A percentile compares a stretch with the other conserved stretches of the same genome.
Evolutionary conservation across 2,888 invertebrate genomes (phyloP).

Genomic region (Sesia bembeciformis): DNA sequence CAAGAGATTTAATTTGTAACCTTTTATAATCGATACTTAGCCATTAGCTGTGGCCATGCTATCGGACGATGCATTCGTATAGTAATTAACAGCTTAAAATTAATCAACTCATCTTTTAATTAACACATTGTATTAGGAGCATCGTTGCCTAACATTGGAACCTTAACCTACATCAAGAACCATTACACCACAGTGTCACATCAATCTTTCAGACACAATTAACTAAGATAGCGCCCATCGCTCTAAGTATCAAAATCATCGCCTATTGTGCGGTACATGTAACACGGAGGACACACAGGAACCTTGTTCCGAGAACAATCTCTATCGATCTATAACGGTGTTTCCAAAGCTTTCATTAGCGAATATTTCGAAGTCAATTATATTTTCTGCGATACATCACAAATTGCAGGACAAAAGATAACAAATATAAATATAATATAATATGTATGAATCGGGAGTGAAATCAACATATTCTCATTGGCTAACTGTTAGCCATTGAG

Average conservation of each 20-base stretch:
- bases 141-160: conserved; percentile 14
- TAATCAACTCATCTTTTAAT: conserved; percentile 25
- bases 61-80: conserved; percentile 11
- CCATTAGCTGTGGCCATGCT: not conserved
- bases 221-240: conserved; percentile 46
- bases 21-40: not conserved
- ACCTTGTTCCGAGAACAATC: no score
- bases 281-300: conserved; percentile 27
- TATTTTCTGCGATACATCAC: no score
- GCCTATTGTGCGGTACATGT: conserved; percentile 48
- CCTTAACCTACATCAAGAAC: conserved; percentile 51
- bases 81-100: conserved; percentile 5
- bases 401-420: no score
- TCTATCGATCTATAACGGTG: no score
- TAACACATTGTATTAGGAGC: conserved; percentile 23
- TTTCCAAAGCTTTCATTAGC: no score
- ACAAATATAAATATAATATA: no score
- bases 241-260: conserved; percentile 51
- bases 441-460: no score
- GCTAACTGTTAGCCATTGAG: no score
- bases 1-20: no score
- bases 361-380: no score
- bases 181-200: conserved; percentile 45
- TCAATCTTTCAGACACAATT: conserved; percentile 57
- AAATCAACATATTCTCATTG: no score